A percentile compares a stretch with the other conserved stretches of the same genome.
These are phyloP conservation scores for Odontomachus brunneus DNA, from an alignment of 1,140 invertebrate genomes.

Conservation along the genomic window DNA sequence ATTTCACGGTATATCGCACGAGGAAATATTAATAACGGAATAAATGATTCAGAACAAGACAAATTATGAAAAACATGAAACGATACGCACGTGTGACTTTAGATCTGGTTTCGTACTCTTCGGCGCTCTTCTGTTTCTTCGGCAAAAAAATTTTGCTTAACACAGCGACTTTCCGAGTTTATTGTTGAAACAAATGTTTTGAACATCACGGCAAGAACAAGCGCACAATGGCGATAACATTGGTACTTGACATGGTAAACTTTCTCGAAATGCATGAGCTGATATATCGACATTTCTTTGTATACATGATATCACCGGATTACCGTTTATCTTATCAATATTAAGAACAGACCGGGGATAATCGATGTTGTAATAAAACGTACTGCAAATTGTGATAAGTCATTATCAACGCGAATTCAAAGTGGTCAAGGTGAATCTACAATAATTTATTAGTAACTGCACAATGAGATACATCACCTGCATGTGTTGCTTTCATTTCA, in stretches of 20 bases:
- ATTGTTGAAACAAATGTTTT: slow-evolving; percentile 4
- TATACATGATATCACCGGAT: slow-evolving; percentile 35
- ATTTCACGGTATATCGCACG: slow-evolving; percentile 8
- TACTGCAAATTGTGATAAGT: background rate
- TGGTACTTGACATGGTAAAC: background rate
- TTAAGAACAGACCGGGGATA: slow-evolving; percentile 9
- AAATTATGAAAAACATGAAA: background rate
- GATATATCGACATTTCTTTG: slow-evolving; percentile 23
- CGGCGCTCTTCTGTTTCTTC: background rate
- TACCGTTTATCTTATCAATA: slow-evolving; percentile 57
- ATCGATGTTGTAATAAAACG: background rate
- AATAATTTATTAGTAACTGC: slow-evolving; percentile 2
- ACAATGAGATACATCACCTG: too few relatives aligned
- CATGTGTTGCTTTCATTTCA: background rate
- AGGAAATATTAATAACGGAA: background rate
- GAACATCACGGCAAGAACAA: background rate
- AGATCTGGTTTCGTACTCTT: too few relatives aligned
- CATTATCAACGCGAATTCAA: background rate
- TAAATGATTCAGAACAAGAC: too few relatives aligned
- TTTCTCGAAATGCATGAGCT: background rate
- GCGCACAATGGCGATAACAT: background rate
- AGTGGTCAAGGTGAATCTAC: background rate
- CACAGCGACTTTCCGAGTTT: background rate
- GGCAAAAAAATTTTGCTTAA: background rate
- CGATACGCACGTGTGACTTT: background rate